These are phyloP conservation scores for Poecilia wingei DNA, from an alignment of 2,797 vertebrate species.

Conservation along the genomic window DNA sequence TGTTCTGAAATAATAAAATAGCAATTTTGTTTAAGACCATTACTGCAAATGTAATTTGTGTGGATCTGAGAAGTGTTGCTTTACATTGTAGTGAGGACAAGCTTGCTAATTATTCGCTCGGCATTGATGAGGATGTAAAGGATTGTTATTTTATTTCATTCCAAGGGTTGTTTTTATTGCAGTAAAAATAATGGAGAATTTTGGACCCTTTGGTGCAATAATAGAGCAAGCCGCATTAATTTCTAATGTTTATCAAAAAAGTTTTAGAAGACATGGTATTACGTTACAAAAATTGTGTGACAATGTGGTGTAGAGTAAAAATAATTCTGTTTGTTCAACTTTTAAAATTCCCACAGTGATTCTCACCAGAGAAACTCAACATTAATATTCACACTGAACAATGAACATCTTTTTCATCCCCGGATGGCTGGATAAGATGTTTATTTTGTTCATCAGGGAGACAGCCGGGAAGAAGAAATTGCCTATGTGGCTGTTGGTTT, in stretches of 20 bases:
- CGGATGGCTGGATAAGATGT: too few relatives aligned
- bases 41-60: not conserved
- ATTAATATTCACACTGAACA: not conserved
- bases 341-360: not conserved
- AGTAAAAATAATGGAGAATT: not conserved
- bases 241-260: not conserved
- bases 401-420: not conserved
- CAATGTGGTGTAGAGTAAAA: not conserved
- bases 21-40: not conserved
- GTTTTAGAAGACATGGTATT: not conserved
- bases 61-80: not conserved
- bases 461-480: not conserved
- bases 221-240: not conserved
- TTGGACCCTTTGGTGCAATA: not conserved
- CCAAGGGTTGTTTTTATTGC: not conserved
- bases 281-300: too few relatives aligned
- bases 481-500: not conserved
- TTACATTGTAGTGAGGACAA: not conserved
- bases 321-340: not conserved
- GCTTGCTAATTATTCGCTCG: not conserved
- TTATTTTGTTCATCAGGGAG: not conserved
- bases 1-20: not conserved
- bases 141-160: not conserved
- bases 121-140: not conserved
- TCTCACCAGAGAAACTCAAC: not conserved